Conservation (phyloP, 1,140 invertebrate species). For the Drosophila subobscura region DNA sequence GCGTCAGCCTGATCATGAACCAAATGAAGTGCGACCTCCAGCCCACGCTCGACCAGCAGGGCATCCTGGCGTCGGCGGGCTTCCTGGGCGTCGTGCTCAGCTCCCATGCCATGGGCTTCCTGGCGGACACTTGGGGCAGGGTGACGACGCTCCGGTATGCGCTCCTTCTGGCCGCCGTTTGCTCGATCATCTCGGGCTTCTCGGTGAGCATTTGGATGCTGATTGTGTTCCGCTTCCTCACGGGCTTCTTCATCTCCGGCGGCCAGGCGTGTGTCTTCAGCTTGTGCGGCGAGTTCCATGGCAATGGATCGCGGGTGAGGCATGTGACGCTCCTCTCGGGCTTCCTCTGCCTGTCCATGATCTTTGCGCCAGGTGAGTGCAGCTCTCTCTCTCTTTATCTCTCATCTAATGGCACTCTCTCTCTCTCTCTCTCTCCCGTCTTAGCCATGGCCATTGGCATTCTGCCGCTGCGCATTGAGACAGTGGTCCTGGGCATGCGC, state of each 20-base stretch:
- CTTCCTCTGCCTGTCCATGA: conserved; percentile 88
- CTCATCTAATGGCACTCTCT: neutral
- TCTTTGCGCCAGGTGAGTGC: conserved; percentile 86
- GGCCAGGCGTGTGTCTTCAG: conserved; percentile 88
- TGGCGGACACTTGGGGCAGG: conserved; percentile 91
- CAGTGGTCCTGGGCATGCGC: conserved; percentile 83
- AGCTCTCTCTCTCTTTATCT: neutral
- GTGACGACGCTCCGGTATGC: conserved; percentile 88
- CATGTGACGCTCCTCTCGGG: conserved; percentile 86
- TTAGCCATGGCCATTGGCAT: conserved; percentile 87
- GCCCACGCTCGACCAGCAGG: conserved; percentile 86
- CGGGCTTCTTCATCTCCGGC: conserved; percentile 88
- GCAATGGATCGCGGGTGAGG: conserved; percentile 76
- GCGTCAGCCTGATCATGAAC: conserved; percentile 73
- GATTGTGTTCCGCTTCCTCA: conserved; percentile 88
- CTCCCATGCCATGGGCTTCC: conserved; percentile 90
- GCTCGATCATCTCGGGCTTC: conserved; percentile 87
- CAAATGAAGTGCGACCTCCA: conserved; percentile 86
- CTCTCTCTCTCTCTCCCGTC: conserved; percentile 32
- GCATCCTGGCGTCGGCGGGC: conserved; percentile 87
- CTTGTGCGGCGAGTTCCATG: conserved; percentile 88
- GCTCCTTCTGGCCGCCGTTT: conserved; percentile 87
- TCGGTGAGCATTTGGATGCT: conserved; percentile 89
- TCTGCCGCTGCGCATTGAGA: conserved; percentile 85
- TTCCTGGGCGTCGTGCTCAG: conserved; percentile 87